Evolutionary conservation across 2,113 vertebrate species (phyloP).

Genomic region (Ophiodon elongatus): DNA sequence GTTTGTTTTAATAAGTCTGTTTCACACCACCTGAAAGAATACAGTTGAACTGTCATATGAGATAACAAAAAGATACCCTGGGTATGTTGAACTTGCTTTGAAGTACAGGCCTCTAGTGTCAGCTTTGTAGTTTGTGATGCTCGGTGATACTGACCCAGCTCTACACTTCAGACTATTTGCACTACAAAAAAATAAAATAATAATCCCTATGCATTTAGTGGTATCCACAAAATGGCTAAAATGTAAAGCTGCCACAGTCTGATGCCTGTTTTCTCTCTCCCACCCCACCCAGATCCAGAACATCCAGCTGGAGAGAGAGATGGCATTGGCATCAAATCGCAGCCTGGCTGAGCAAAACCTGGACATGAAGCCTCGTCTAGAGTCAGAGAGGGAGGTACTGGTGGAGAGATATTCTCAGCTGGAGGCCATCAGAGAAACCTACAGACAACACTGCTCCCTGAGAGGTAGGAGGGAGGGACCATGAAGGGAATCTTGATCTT

Average conservation of each 20-base stretch:
- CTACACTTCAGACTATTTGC: neutral
- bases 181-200: neutral
- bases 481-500: neutral
- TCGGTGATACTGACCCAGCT: neutral
- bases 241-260: neutral
- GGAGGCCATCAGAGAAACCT: conserved; percentile 80
- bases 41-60: neutral
- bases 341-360: conserved; percentile 95
- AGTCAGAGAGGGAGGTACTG: conserved; percentile 86
- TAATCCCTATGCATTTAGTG: neutral
- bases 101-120: neutral
- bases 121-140: neutral
- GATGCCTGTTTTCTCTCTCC: neutral
- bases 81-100: neutral
- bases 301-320: conserved; percentile 94
- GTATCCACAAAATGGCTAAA: neutral
- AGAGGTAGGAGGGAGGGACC: conserved; percentile 71
- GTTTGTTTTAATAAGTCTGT: too few species aligned
- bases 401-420: conserved; percentile 89
- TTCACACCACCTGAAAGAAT: neutral
- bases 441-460: conserved; percentile 75
- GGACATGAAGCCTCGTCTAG: conserved; percentile 88
- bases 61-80: neutral
- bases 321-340: conserved; percentile 94
- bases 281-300: conserved; percentile 93